Base-by-base conservation (phyloP, 2,113 vertebrate genomes). In the Struthio camelus region DNA sequence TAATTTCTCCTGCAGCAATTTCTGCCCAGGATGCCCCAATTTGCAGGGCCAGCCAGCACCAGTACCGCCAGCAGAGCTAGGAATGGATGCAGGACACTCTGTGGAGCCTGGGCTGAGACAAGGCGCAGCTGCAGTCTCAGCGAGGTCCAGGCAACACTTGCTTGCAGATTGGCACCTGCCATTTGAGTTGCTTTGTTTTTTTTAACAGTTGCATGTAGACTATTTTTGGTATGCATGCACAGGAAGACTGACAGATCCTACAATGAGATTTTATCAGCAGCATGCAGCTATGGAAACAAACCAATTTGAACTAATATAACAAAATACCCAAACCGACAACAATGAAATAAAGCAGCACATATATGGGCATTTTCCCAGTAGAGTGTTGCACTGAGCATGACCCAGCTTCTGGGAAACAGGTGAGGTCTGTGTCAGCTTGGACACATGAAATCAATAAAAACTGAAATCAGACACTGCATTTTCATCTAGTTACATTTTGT, bases 251-350 rank as follows among this genome's bases (percentile, higher is more conserved):
- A 80, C 53, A 87, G 87, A 93, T 96, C 75, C 91, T 51, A 71
- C 85, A 59, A 64, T 50, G 71, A 85, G 87, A 80, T 80, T 95
- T 87, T 91, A 88, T 70, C 96, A 85, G 90, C 81, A 76, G n/a
- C 0, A 42, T 1, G 89, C 89, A 95, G 94, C 93, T 96, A 97
- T 85, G 91, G 95, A 95, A 95, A 96, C 92, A 95, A 96, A 93
- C 15, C 27, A 83, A 70, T 92, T 87, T 76, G 89, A 78, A 73
- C 66, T 87, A 93, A 92, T 85, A 50, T 53, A 94, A 95, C 70
- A 87, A 89, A 96, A 73, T 67, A 58, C 59, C 71, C 70, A 94
- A 95, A 85, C 75, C 64, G 64, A 77, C 71, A 81, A 77, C 66
- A 87, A 46, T 58, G 67, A 89, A 91, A 90, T 46, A 77, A 85